Base-by-base conservation (phyloP, 2,113 vertebrate species). In the Anguilla japonica region DNA sequence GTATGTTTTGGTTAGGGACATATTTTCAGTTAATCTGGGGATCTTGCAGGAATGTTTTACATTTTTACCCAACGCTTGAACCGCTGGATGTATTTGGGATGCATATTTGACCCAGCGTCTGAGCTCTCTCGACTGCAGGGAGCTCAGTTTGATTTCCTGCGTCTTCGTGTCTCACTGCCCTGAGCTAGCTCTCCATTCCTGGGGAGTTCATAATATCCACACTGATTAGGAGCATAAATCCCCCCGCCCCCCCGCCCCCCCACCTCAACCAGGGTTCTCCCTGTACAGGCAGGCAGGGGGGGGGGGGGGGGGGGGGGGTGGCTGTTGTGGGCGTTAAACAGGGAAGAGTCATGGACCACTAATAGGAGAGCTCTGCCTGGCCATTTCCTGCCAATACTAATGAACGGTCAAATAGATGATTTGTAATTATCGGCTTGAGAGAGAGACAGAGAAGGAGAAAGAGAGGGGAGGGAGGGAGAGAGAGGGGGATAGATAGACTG, bases 321-420 rank as follows among this genome's bases (percentile, higher is more conserved):
- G 46, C 53, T 34, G 34, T 84, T 85, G 91, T 87, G 39, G 91
- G 91, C 91, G 18, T 60, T 84, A 91, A 90, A 93, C 92, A 93
- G 91, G 91, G 89, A 29, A 67, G 89, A 92, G 91, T 93, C 92
- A 93, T 91, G 92, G 91, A 93, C 94, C 94, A 93, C 94, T 95
- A 94, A 94, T 94, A 89, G 92, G 90, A 92, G 93, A 93, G 93
- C 94, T 94, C 93, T 89, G 89, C 93, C 89, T 85, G 85, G 89
- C 88, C 90, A 89, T 87, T 90, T 91, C 91, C 89, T 91, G 91
- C 90, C 89, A 88, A 92, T 15, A 90, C 92, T 95, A 95, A 94
- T 94, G 94, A 95, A 94, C 94, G 93, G 94, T 94, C 92, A 93
- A 94, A 95, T 94, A 91, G 94, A 94, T 89, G 92, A 88, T 91